Base-by-base conservation (phyloP, 2,888 invertebrate genomes). In the Himalopsyche anomala region DNA sequence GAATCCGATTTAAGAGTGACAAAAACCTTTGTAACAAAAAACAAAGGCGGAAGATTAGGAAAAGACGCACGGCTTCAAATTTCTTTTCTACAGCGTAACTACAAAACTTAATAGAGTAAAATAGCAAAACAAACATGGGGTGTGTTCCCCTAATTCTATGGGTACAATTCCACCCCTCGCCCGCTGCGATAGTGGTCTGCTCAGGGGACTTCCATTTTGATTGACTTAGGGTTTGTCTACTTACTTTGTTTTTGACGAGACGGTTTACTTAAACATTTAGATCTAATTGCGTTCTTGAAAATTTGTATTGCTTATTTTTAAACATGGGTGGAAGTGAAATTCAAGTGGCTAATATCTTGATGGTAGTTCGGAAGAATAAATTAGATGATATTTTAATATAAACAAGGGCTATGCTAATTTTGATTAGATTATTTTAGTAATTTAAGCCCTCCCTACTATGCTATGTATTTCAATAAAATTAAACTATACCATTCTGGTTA, bases 21-120 rank as follows among this genome's bases (percentile, higher is more conserved):
- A 36, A 36, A 36, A 36, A 38, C 28, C 74, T 74, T 62, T 74
- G 74, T 74, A 38, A 84, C 84, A 84, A 74, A 79, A 54, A 28
- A 56, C n/a, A 56, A 42, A 69, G 83, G 54, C 83, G 69, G 36
- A 74, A 74, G 74, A 36, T 74, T 74, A 19, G 45, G 55, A 55
- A 15, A 84, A 84, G 62, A 38, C 2, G 74, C 36, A 38, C 38
- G 15, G 36, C 28, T 38, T 74, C 74, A 84, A 84, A 69, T 86
- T 86, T 84, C 81, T 81, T 80, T 82, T 84, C 45, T 80, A 69
- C 81, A 56, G 19, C 38, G 55, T 42, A 84, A 82, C 84, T 84
- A 54, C 51, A 84, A 83, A 83, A 86, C 86, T 86, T 86, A 86
- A 86, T 86, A 80, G 86, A 82, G 84, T 84, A 84, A 86, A 86